These are phyloP conservation scores for Blastomussa wellsi DNA, from an alignment of 92 coral and sea anemone genomes.

Conservation along the genomic window DNA sequence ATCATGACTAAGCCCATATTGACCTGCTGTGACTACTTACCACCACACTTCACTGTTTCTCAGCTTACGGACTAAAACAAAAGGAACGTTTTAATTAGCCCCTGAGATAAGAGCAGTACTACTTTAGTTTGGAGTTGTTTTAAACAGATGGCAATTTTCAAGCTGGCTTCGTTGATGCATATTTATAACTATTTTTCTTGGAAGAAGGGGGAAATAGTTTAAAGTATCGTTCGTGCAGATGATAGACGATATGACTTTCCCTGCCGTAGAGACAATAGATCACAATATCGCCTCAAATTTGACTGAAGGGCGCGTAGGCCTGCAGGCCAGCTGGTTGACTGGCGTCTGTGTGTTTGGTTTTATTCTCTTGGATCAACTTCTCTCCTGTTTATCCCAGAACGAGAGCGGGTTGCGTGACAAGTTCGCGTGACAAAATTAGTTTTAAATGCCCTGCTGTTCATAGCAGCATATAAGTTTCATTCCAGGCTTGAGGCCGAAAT, in stretches of 20 bases:
- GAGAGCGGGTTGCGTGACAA: not conserved
- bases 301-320: not conserved
- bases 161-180: not conserved
- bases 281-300: not conserved
- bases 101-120: not conserved
- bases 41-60: not conserved
- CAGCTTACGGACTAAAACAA: not conserved
- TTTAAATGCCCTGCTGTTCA: no score
- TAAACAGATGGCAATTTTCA: not conserved
- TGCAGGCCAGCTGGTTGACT: not conserved
- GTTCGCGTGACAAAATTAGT: not conserved
- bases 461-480: not conserved
- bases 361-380: no score
- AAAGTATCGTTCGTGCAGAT: not conserved
- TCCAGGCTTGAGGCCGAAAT: not conserved
- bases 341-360: not conserved
- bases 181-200: not conserved
- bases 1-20: no score
- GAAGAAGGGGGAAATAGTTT: not conserved
- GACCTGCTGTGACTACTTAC: no score
- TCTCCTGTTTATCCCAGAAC: not conserved
- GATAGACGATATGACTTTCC: not conserved
- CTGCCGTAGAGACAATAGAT: not conserved
- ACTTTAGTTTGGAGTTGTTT: not conserved
- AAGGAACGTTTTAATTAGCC: not conserved